A percentile compares a stretch with the other conserved stretches of the same genome.
Evolutionary conservation across 2,113 vertebrate genomes (phyloP).

Genomic region (Suncus etruscus): DNA sequence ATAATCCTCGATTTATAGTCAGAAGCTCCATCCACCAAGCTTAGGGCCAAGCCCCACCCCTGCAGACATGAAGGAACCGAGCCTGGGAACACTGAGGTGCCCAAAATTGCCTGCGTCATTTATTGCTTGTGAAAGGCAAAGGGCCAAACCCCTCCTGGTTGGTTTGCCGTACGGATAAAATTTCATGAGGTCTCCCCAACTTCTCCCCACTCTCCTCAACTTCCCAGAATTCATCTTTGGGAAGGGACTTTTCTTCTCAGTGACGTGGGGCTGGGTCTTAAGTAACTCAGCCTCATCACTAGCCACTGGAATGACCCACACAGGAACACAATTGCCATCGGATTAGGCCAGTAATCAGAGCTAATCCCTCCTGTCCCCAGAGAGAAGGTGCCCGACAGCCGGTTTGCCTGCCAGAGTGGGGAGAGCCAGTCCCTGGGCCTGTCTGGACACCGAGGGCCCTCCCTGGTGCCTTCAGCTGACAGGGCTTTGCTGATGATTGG

Average conservation of each 20-base stretch:
- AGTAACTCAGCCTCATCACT: neutral
- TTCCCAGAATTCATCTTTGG: neutral
- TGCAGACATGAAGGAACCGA: neutral
- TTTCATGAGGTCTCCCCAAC: neutral
- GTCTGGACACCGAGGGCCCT: neutral
- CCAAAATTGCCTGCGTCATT: neutral
- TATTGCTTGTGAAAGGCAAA: neutral
- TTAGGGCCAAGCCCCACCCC: neutral
- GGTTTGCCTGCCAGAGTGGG: neutral
- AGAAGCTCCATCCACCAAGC: neutral
- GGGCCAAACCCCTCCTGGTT: neutral
- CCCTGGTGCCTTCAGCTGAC: neutral
- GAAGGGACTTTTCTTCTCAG: neutral
- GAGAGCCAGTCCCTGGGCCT: neutral
- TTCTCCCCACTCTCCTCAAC: neutral
- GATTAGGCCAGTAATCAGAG: slow-evolving; percentile 52
- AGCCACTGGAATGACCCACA: neutral
- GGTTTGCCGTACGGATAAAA: neutral
- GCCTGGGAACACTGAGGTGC: neutral
- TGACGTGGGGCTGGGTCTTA: neutral
- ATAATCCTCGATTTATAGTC: neutral
- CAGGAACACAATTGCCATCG: slow-evolving; percentile 4
- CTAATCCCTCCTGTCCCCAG: slow-evolving; percentile 37
- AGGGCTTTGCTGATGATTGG: slow-evolving; percentile 2
- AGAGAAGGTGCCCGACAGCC: neutral